Conservation (phyloP, 2,113 vertebrate species). For the Tachycineta bicolor region DNA sequence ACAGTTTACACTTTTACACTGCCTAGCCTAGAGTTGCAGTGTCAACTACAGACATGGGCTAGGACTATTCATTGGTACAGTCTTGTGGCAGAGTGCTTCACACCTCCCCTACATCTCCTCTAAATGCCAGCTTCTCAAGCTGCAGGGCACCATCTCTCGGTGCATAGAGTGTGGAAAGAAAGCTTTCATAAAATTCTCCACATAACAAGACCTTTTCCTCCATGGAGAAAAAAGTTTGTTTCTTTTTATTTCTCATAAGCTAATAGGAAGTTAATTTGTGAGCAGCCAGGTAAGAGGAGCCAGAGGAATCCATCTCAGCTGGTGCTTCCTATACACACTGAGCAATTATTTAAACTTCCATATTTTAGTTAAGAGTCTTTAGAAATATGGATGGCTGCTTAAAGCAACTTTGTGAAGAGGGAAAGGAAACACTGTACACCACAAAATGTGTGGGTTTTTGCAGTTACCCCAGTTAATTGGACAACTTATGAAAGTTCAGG, state of each 20-base stretch:
- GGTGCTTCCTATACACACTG: neutral
- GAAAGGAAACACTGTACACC: neutral
- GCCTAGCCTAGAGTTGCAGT: neutral
- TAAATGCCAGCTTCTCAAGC: neutral
- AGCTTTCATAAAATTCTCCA: neutral
- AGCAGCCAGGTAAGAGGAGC: neutral
- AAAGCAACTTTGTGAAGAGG: neutral
- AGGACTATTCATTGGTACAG: neutral
- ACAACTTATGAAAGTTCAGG: constrained; percentile 75
- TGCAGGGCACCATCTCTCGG: accelerated
- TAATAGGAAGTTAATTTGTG: neutral
- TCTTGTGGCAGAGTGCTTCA: neutral
- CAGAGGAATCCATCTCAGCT: neutral
- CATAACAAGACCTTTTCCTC: neutral
- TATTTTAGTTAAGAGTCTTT: neutral
- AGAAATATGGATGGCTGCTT: constrained; percentile 5
- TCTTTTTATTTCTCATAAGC: neutral
- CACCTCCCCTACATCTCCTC: neutral
- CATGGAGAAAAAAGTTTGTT: neutral
- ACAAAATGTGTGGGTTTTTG: constrained; percentile 63
- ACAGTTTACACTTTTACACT: neutral
- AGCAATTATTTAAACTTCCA: neutral
- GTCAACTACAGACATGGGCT: neutral
- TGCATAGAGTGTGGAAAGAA: neutral
- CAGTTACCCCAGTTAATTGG: constrained; percentile 79